Conservation (phyloP, 2,113 vertebrate genomes). For the Panthera tigris region DNA sequence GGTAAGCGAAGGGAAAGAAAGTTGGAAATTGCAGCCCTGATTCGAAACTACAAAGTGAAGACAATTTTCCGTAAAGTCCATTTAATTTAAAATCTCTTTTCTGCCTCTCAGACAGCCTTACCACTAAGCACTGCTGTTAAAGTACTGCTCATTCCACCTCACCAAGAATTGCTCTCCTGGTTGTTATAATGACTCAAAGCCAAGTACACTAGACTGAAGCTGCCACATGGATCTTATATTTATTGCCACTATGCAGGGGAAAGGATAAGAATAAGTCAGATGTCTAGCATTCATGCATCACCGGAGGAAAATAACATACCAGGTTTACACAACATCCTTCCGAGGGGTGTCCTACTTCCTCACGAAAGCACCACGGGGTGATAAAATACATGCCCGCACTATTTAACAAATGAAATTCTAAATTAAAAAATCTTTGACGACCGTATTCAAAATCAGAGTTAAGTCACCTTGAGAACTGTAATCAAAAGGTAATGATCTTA, state of each 20-base stretch:
- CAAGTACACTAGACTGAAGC: constrained; percentile 9
- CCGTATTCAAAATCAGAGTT: neutral
- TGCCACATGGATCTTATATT: neutral
- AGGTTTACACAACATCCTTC: neutral
- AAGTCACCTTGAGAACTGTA: neutral
- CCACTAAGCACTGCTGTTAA: constrained; percentile 60
- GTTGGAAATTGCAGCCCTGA: constrained; percentile 71
- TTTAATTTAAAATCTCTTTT: constrained; percentile 72
- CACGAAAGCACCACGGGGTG: neutral
- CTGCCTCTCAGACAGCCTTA: constrained; percentile 59
- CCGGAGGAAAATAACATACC: neutral
- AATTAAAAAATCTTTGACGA: neutral
- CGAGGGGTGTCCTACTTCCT: neutral
- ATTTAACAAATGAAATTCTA: neutral
- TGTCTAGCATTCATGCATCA: neutral
- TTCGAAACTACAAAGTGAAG: constrained; percentile 67
- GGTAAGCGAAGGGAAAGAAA: constrained; percentile 56
- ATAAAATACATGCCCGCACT: neutral
- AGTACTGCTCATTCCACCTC: constrained; percentile 43
- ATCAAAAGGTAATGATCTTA: neutral
- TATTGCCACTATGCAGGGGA: constrained; percentile 14
- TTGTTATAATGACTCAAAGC: neutral
- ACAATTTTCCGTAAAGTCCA: constrained; percentile 71
- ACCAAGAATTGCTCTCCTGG: constrained; percentile 20
- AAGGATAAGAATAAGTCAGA: neutral